A percentile compares a stretch with the other conserved stretches of the same genome.
Conservation (phyloP, 2,797 vertebrate species). For the Ambastaia sidthimunki region DNA sequence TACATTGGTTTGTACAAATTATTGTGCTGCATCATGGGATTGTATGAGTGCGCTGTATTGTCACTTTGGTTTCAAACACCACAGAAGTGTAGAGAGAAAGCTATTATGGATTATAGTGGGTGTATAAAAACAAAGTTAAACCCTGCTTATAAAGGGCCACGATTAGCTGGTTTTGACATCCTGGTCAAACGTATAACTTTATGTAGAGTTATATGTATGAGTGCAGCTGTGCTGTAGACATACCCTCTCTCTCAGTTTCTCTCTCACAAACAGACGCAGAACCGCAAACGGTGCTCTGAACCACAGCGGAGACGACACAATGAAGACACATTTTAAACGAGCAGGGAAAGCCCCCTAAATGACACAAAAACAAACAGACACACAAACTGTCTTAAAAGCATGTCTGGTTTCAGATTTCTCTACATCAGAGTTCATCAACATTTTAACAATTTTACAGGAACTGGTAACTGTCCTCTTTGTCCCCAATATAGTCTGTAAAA, state of each 20-base stretch:
- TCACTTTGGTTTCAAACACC: too few relatives aligned
- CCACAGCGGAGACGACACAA: conserved; percentile 87
- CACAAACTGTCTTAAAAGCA: neutral
- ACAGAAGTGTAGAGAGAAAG: too few relatives aligned
- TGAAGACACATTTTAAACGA: conserved; percentile 86
- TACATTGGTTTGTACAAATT: too few relatives aligned
- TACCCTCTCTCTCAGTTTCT: conserved; percentile 86
- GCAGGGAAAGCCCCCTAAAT: conserved; percentile 85
- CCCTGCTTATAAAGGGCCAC: too few relatives aligned
- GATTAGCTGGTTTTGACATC: too few relatives aligned
- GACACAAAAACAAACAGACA: conserved; percentile 11
- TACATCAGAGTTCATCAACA: neutral
- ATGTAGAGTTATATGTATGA: neutral
- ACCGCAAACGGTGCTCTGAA: conserved; percentile 86
- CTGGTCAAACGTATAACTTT: neutral
- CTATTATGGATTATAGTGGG: too few relatives aligned
- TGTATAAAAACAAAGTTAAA: too few relatives aligned
- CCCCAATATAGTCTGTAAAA: too few relatives aligned
- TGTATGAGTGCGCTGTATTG: too few relatives aligned
- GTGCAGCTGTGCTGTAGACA: conserved; percentile 16
- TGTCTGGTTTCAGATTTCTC: neutral
- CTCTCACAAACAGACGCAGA: conserved; percentile 84
- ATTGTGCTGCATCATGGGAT: too few relatives aligned
- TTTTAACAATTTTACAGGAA: too few relatives aligned
- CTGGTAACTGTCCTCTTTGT: too few relatives aligned